Evolutionary conservation across 2,888 invertebrate genomes (phyloP).

Genomic region (Cistogaster globosa): DNA sequence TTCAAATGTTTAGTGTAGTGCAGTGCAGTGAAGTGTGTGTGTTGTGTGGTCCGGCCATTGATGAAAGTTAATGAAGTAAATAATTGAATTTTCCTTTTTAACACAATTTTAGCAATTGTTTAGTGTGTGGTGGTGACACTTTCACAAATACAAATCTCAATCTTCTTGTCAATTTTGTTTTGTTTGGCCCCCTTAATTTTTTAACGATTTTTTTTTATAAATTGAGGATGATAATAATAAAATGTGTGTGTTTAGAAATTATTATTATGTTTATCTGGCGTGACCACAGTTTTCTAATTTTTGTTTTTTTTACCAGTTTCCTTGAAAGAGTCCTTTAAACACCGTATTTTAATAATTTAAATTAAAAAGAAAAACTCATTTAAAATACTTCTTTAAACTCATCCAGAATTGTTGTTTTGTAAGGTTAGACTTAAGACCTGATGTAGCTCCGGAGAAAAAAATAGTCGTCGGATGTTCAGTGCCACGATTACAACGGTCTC

Average conservation of each 20-base stretch:
- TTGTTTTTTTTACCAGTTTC: no score
- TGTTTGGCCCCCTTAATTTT: constrained; percentile 5
- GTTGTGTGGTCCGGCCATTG: constrained; percentile 44
- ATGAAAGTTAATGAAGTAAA: constrained; percentile 59
- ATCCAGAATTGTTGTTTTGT: no score
- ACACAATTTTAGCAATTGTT: constrained; percentile 27
- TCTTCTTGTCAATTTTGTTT: background rate
- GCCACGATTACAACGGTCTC: no score
- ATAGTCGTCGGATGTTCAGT: no score
- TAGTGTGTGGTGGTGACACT: constrained; percentile 45
- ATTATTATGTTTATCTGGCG: no score
- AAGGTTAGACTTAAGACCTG: no score
- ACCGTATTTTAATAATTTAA: no score
- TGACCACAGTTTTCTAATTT: no score
- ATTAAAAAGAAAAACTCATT: no score
- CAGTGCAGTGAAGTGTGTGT: constrained; percentile 40
- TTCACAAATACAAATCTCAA: constrained; percentile 8
- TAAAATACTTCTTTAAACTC: no score
- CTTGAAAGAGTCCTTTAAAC: no score
- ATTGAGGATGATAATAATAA: constrained; percentile 39
- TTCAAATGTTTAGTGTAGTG: constrained; percentile 16
- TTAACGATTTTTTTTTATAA: background rate
- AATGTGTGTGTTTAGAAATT: constrained; percentile 31
- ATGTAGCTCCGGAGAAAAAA: no score
- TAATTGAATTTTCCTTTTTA: constrained; percentile 54